Conservation (phyloP, 2,888 invertebrate species). For the Latrodectus elegans region DNA sequence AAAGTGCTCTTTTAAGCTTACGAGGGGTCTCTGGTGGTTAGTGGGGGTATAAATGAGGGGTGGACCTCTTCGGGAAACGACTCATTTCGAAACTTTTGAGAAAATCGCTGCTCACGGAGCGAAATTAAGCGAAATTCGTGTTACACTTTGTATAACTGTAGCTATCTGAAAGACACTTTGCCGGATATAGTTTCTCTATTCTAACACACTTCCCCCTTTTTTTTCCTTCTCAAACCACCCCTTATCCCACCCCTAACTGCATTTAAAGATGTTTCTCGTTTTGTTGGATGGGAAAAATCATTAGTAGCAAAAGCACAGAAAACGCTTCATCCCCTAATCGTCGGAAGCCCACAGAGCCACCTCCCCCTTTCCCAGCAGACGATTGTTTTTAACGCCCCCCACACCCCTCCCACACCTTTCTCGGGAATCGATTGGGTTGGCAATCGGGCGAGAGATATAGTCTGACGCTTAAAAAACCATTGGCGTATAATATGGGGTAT, state of each 20-base stretch:
- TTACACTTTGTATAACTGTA: too few relatives aligned
- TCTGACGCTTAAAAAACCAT: constrained; percentile 55
- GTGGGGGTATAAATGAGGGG: too few relatives aligned
- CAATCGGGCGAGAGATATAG: constrained; percentile 17
- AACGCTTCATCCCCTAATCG: background rate
- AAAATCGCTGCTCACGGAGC: too few relatives aligned
- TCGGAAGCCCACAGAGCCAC: background rate
- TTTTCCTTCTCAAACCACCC: background rate
- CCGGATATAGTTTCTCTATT: too few relatives aligned
- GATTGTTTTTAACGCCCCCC: constrained; percentile 10
- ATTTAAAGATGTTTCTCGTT: background rate
- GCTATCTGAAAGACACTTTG: too few relatives aligned
- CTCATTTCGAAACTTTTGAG: too few relatives aligned
- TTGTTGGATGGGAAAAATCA: constrained; percentile 13
- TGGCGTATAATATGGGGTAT: constrained; percentile 26
- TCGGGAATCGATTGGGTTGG: background rate
- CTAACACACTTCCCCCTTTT: too few relatives aligned
- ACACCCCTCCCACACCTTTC: background rate
- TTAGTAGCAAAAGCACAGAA: background rate
- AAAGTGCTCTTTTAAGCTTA: too few relatives aligned
- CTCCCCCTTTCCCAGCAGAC: background rate
- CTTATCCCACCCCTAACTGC: background rate
- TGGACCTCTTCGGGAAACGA: too few relatives aligned
- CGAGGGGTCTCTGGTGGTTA: too few relatives aligned
- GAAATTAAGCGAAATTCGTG: too few relatives aligned